Evolutionary conservation across 1,140 invertebrate species (phyloP), one percentile per base, ranked within the genome.

Genomic region (Andricus grossulariae): DNA sequence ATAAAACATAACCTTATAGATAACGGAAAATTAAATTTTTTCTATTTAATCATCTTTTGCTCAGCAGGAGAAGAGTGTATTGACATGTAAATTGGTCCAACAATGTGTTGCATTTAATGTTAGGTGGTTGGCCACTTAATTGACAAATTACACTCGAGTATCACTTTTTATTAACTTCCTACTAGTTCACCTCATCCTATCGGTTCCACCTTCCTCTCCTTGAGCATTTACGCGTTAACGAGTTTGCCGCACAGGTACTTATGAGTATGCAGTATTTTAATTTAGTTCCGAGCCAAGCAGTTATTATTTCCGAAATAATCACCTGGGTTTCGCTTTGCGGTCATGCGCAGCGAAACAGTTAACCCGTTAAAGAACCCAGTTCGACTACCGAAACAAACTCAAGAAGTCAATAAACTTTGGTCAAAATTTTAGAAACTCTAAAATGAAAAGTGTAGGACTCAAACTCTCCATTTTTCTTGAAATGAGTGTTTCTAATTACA

Each of bases 281-380:
- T 66, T 60, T 60, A 60, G 57, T 60, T 32, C 57, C 57, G 39
- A 66, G 60, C 25, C 60, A 66, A 66, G 60, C 15, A 66, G 60
- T 66, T 66, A 66, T 66, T 66, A 66, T 66, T 66, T 32, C 25
- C 16, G 25, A 66, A 66, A 66, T 32, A 66, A 66, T 66, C 55
- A 60, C 32, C 21, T 25, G 55, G 55, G 55, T 25, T 21, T 60
- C 25, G 21, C 57, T 13, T 25, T 66, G 12, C 13, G 32, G 25
- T 6, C 32, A 66, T 39, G 10, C 4, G 25, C 15, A 66, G 25
- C 15, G 39, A 66, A 66, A 66, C 60, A 66, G 60, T 66, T 39
- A 66, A 39, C 2, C 60, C 10, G 60, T 66, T 66, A 66, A 39
- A 66, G 60, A 66, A 66, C 60, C n/a, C 21, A 60, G 13, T 19